These are phyloP conservation scores for Brienomyrus longianalis DNA, from an alignment of 2,113 vertebrate genomes.

Conservation along the genomic window DNA sequence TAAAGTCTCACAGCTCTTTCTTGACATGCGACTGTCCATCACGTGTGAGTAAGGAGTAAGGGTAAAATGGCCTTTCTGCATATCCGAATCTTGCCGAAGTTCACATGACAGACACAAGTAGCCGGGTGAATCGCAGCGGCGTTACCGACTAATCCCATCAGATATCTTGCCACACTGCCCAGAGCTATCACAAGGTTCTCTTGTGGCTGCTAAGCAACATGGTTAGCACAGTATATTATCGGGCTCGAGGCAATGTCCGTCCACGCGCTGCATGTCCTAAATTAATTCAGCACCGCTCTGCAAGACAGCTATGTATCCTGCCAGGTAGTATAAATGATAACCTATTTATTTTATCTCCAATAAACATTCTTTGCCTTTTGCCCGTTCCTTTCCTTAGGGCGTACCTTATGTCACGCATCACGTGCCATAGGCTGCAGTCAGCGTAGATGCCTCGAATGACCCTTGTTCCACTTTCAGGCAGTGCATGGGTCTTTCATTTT, in stretches of 20 bases:
- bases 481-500: neutral
- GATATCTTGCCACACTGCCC: conserved; percentile 6
- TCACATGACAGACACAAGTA: neutral
- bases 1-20: neutral
- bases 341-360: conserved; percentile 20
- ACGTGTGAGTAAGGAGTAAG: too few species aligned
- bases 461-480: neutral
- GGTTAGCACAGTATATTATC: conserved; percentile 24
- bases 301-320: conserved; percentile 22
- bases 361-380: conserved; percentile 2
- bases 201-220: conserved; percentile 15
- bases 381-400: neutral
- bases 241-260: conserved; percentile 8
- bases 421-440: neutral
- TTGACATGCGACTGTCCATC: neutral
- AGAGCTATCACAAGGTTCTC: neutral
- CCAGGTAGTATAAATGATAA: conserved; percentile 26
- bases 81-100: neutral
- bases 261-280: neutral
- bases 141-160: conserved; percentile 15
- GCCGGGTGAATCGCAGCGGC: neutral
- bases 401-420: neutral
- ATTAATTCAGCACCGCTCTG: conserved; percentile 24
- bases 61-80: neutral
- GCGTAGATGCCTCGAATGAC: neutral